Base-by-base conservation (phyloP, 2,888 invertebrate species). In the Caenorhabditis japonica region DNA sequence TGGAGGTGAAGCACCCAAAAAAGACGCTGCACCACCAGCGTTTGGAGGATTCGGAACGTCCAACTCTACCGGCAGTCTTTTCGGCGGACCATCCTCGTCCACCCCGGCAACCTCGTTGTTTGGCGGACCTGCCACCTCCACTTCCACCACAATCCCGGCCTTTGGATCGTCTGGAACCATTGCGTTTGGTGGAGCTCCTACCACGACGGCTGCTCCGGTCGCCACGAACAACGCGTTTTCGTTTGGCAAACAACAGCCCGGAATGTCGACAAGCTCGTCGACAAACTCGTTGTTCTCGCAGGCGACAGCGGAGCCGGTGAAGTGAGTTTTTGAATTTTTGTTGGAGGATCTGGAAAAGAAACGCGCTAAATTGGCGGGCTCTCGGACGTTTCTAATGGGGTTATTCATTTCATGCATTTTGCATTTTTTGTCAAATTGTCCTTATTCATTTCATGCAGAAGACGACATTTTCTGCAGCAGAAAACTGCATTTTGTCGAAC, bases 201-300 rank as follows among this genome's bases (percentile, higher is more conserved):
- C 38, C 12, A 1, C 51, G 4, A 33, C 60, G 10, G n/a, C 52
- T 4, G 38, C 38, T 38, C 25, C 68, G 15, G 59, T n/a, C n/a
- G n/a, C n/a, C n/a, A n/a, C 47, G 19, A 60, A 55, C 39, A 59
- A 55, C n/a, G 39, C 21, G 15, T 60, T 60, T 36, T 51, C 43
- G 1, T 43, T 33, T 12, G 47, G 39, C 12, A 23, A 47, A 15
- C 10, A 33, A 10, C 47, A 52, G n/a, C 69, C 75, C 12, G 60
- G 44, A 30, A 21, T 75, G 39, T 75, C 75, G 3, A 55, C 53
- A 7, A 75, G 69, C 34, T 69, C 69, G 3, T 75, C 75, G 5
- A 59, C 75, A 0, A 59, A 55, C 34, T 75, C 74, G 7, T 49
- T 75, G 34, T 75, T 75, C 38, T 25, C 43, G 7, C 44, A 39